A percentile compares a stretch with the other conserved stretches of the same genome.
Evolutionary conservation across 2,888 invertebrate species (phyloP).

Genomic region (Agrotis clavis): DNA sequence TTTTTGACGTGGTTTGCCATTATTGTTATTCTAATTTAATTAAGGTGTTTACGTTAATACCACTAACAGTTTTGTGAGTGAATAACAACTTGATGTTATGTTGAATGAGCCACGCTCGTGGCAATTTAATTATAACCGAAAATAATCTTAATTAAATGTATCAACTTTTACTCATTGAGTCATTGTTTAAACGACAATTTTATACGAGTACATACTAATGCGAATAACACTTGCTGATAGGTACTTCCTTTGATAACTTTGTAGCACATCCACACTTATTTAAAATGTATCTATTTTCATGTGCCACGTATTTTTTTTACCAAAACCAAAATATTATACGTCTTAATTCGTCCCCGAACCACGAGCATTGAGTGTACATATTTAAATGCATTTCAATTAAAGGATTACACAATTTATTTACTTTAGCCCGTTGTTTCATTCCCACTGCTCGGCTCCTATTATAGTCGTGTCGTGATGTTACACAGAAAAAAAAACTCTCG

Average conservation of each 20-base stretch:
- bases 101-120: neutral
- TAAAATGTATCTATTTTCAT: conserved; percentile 31
- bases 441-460: too few species aligned
- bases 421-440: too few species aligned
- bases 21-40: neutral
- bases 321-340: too few species aligned
- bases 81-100: neutral
- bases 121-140: conserved; percentile 11
- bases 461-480: too few species aligned
- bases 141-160: conserved; percentile 57
- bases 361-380: neutral
- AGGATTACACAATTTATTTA: too few species aligned
- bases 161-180: conserved; percentile 58
- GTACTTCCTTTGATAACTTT: conserved; percentile 64
- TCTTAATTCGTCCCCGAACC: neutral
- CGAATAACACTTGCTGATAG: conserved; percentile 61
- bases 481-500: too few species aligned
- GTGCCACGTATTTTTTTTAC: too few species aligned
- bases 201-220: conserved; percentile 45
- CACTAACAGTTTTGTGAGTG: neutral
- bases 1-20: neutral
- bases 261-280: conserved; percentile 37
- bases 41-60: neutral
- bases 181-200: conserved; percentile 50
- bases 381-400: too few species aligned